Base-by-base conservation (phyloP, 2,797 vertebrate species). In the Amazonetta brasiliensis region DNA sequence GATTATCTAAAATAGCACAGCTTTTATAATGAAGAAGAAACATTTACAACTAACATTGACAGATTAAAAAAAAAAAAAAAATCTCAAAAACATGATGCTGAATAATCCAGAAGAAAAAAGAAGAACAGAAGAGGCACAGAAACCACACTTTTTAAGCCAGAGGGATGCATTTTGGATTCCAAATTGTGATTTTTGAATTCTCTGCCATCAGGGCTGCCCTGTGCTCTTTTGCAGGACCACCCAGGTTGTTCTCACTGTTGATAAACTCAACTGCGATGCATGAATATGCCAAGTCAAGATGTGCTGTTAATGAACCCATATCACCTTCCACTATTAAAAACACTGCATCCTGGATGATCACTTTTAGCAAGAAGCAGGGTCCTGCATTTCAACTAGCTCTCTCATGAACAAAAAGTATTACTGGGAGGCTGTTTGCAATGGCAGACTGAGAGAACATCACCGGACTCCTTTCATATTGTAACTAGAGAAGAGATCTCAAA, bases 31-130 rank as follows among this genome's bases (percentile, higher is more conserved):
- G 50, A 72, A 33, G 76, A 62, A 30, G 11, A 77, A 85, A 75
- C 0, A 0, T 22, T 73, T 55, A 18, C 13, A 58, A 33, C 30
- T 67, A 28, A 23, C 1, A 0, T 0, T 16, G 37, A 39, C 0
- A 64, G 9, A 22, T 14, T 60, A 48, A 48, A 68, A 43, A 43
- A 55, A 68, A n/a, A n/a, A 41, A 43, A 64, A n/a, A 87, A 91
- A 91, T 63, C 50, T 88, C 62, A 54, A 69, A 89, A 8, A 12
- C 7, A 7, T 5, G 44, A 89, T 23, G 18, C 22, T 76, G 43
- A 79, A n/a, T 39, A 77, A 74, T 30, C 19, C n/a, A 41, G 46
- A 58, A 50, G 30, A 39, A 78, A 71, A 5, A 7, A 56, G 19
- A 3, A 72, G 35, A 84, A 17, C 7, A 74, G 52, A 68, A 33